Evolutionary conservation across 2,797 vertebrate genomes (phyloP), one percentile per base, ranked within the genome.

Genomic region (Darevskia mixta): DNA sequence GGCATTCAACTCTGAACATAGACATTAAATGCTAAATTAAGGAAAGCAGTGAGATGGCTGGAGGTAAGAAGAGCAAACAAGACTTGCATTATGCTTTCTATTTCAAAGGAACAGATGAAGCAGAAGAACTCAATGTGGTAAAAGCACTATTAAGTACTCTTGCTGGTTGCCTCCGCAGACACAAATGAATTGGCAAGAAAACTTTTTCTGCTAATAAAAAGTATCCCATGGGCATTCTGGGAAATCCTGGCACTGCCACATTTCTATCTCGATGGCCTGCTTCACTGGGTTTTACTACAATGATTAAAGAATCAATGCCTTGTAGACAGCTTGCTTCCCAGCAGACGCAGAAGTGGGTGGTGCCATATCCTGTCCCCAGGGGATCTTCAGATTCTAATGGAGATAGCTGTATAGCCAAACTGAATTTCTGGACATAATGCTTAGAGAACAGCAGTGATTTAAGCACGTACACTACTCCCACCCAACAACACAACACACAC

Each of bases 121-220:
- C 45, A 55, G 55, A 73, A 35, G 45, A 61, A 55, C 25, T 75
- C 23, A 80, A 9, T 79, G 67, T 66, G 15, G 69, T 32, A 72
- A 61, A 13, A 66, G 67, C 55, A 49, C 71, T 13, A 67, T 81
- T 81, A 81, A 67, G 49, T 45, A 77, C 35, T 58, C 75, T 41
- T 45, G 25, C 35, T 66, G 73, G 76, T 84, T 87, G 82, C 23
- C 82, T 87, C 35, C 45, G 17, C 82, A 17, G 27, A 76, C 78
- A 84, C 72, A 87, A 90, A 81, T 90, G 72, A 84, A 90, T 77
- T 69, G 71, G 55, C 71, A 45, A 75, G 45, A n/a, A 87, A 80
- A 45, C 35, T 58, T 81, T 49, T 77, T 58, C 4, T 79, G 58
- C 78, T 76, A 85, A 80, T 67, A 87, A 72, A 76, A 90, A 85